phyloP scores from a whole-genome alignment of 2,797 vertebrate species.

The Muscicapa striata region DNA sequence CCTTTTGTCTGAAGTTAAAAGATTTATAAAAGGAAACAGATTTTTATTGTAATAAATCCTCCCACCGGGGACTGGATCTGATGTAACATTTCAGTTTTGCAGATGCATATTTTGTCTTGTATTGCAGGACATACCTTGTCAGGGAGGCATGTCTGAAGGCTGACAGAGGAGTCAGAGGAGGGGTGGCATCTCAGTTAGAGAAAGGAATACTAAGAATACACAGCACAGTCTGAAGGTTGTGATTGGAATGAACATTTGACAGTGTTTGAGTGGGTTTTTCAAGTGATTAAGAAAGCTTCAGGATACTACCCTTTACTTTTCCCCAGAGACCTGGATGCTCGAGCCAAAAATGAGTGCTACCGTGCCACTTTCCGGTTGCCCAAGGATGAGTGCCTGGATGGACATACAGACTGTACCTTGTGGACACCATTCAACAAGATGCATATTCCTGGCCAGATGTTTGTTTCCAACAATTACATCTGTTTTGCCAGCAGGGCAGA shows the following conservation, averaged over 20 bases:
- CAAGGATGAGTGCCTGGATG: constrained; percentile 91
- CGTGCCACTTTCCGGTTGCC: constrained; percentile 89
- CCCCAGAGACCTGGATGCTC: constrained; percentile 91
- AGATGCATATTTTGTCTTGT: background rate
- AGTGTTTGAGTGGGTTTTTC: background rate
- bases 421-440: constrained; percentile 96
- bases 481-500: constrained; percentile 95
- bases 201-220: constrained; percentile 7
- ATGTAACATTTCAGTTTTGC: background rate
- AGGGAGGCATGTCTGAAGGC: constrained; percentile 21
- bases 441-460: constrained; percentile 94
- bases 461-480: constrained; percentile 97
- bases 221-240: background rate
- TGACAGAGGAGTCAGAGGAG: constrained; percentile 29
- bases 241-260: background rate
- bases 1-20: background rate
- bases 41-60: background rate
- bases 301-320: background rate
- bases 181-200: constrained; percentile 43
- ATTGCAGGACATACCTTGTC: constrained; percentile 11
- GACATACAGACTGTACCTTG: constrained; percentile 94
- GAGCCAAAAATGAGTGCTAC: constrained; percentile 95
- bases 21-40: background rate
- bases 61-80: background rate
- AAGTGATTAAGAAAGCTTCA: background rate